phyloP scores from a whole-genome alignment of 2,888 invertebrate species.

The Trichopoda pennipes region DNA sequence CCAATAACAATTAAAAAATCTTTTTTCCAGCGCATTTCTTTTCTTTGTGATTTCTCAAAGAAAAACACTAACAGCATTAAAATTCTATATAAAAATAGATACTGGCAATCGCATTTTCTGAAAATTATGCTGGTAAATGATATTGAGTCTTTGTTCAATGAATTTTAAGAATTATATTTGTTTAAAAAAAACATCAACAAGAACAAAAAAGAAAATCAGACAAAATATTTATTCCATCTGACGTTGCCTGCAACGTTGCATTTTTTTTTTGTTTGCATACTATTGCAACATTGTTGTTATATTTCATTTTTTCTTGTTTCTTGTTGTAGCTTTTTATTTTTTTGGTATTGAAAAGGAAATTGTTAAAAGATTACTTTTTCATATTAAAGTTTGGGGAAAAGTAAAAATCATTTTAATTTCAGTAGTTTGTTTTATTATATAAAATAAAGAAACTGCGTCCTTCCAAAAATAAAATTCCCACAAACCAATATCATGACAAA shows the following conservation, averaged over 20 bases:
- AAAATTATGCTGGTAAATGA: constrained; percentile 49
- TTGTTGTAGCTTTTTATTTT: not conserved
- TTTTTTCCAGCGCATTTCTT: constrained; percentile 8
- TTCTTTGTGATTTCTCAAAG: not conserved
- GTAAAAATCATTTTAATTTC: constrained; percentile 51
- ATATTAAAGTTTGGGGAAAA: constrained; percentile 34
- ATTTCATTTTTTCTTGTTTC: not conserved
- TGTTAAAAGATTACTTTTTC: constrained; percentile 37
- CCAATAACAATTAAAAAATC: constrained; percentile 26
- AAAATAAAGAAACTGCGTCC: not conserved
- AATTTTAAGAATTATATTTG: constrained; percentile 33
- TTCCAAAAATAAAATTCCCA: not conserved
- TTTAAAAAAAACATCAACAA: constrained; percentile 15
- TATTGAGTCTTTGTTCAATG: constrained; percentile 39
- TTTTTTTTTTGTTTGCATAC: constrained; percentile 40
- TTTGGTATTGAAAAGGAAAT: constrained; percentile 40
- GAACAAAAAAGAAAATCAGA: constrained; percentile 1
- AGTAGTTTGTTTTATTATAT: constrained; percentile 10
- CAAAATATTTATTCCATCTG: constrained; percentile 11
- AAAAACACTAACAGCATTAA: constrained; percentile 39
- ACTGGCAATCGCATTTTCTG: constrained; percentile 28
- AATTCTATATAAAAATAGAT: constrained; percentile 24
- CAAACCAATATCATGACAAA: not conserved
- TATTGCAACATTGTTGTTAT: constrained; percentile 50
- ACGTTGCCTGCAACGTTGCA: not conserved